Evolutionary conservation across 2,797 vertebrate genomes (phyloP), one percentile per base, ranked within the genome.

Genomic region (Rhynchonycteris naso): DNA sequence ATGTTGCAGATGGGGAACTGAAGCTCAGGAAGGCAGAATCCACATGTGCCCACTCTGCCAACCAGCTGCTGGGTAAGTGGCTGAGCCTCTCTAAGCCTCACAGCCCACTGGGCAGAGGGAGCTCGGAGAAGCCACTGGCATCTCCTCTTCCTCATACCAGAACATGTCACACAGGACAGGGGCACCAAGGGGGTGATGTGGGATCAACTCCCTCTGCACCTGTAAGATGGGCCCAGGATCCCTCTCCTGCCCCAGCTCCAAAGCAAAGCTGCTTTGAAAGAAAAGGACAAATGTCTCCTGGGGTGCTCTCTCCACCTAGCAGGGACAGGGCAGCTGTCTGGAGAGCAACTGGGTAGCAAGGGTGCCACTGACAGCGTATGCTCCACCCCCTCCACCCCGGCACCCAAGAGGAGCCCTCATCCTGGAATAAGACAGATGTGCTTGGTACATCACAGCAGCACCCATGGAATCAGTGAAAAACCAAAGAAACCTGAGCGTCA

Each of bases 1-100:
- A 0, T 5, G 58, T 3, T 0, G 0, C 68, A 35, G 56, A n/a
- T 0, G 7, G 54, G 43, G 69, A 33, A 8, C 1, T 1, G 15
- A n/a, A 68, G 72, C 30, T 9, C 21, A 2, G 4, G 24, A 33
- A 74, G 59, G 43, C 63, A 13, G 80, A 1, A 13, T 21, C 33
- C 0, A 65, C 12, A 2, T 0, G 43, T 8, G 75, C 38, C 50
- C 18, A 22, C 58, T 30, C 35, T 43, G 35, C 47, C 30, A 50
- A 71, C 21, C 80, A 35, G 66, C 58, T 0, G 4, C 87, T 26
- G 33, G 63, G 63, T 43, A 33, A 30, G 28, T 12, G 30, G 68
- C 78, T 15, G 22, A 18, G 76, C 38, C 19, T 50, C 82, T 0
- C 61, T 3, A 3, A 22, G 38, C 56, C 56, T 63, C 86, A 12